A percentile compares a stretch with the other conserved stretches of the same genome.
Evolutionary conservation across 2,113 vertebrate genomes (phyloP).

Genomic region (Gambusia affinis): DNA sequence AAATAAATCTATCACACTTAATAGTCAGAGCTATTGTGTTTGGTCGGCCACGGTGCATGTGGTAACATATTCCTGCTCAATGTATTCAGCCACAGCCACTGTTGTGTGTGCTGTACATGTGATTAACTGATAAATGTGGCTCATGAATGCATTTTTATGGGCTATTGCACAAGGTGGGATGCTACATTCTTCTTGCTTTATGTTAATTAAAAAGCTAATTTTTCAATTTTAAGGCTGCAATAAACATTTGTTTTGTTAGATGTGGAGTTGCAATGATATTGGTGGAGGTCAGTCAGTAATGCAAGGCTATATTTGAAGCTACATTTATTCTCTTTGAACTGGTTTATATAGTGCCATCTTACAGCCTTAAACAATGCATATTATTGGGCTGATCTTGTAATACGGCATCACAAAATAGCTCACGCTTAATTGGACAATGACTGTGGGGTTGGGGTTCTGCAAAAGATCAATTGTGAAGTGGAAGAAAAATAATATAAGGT

Average conservation of each 20-base stretch:
- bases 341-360: not conserved
- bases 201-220: conserved; percentile 52
- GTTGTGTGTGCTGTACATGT: conserved; percentile 48
- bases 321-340: not conserved
- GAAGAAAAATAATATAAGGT: not conserved
- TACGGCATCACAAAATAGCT: not conserved
- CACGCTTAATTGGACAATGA: too few relatives aligned
- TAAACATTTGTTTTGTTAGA: conserved; percentile 30
- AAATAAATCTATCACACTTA: conserved; percentile 75
- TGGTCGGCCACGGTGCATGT: conserved; percentile 58
- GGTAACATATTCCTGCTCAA: conserved; percentile 68
- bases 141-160: conserved; percentile 46
- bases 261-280: too few relatives aligned
- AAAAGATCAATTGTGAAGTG: too few relatives aligned
- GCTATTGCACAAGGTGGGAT: conserved; percentile 33
- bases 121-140: conserved; percentile 72
- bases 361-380: not conserved
- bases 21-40: conserved; percentile 64
- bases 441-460: too few relatives aligned
- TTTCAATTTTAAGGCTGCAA: conserved; percentile 45
- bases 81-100: conserved; percentile 53
- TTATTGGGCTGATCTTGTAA: not conserved
- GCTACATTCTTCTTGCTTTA: conserved; percentile 44
- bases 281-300: not conserved
- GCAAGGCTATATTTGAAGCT: not conserved